Conservation (phyloP, 2,888 invertebrate species). For the Drosophila recens region DNA sequence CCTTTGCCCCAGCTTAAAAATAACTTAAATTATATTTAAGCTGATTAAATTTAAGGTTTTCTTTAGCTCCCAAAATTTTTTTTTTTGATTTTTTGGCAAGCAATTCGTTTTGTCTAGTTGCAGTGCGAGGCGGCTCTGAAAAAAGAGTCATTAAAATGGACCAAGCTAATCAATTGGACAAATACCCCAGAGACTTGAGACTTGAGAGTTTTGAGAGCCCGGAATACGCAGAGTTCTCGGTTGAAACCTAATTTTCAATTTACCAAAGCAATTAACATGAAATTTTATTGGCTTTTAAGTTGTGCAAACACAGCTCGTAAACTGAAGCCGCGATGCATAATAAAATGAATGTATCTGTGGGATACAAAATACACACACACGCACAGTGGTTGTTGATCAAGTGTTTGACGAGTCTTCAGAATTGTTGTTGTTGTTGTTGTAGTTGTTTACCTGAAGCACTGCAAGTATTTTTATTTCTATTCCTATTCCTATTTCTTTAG, state of each 20-base stretch:
- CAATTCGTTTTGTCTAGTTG: slow-evolving; percentile 76
- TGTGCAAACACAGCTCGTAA: slow-evolving; percentile 64
- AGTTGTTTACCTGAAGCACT: slow-evolving; percentile 51
- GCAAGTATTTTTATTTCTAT: slow-evolving; percentile 44
- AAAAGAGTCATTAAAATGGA: slow-evolving; percentile 69
- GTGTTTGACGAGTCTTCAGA: slow-evolving; percentile 65
- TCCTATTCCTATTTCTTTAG: slow-evolving; percentile 49
- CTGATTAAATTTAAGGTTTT: slow-evolving; percentile 67
- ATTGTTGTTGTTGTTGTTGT: slow-evolving; percentile 30
- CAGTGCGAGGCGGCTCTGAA: slow-evolving; percentile 24
- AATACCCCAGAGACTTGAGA: slow-evolving; percentile 39
- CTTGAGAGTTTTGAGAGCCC: slow-evolving; percentile 7
- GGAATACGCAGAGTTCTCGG: slow-evolving; percentile 55
- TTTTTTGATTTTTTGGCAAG: slow-evolving; percentile 43
- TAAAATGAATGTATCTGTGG: slow-evolving; percentile 61
- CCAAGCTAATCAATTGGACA: slow-evolving; percentile 69
- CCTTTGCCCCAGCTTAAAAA: not conserved
- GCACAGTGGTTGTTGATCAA: slow-evolving; percentile 55
- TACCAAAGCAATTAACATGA: slow-evolving; percentile 78
- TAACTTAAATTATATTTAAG: slow-evolving; percentile 73
- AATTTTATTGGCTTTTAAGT: slow-evolving; percentile 80
- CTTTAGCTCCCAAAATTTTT: slow-evolving; percentile 12
- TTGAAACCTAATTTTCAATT: slow-evolving; percentile 78
- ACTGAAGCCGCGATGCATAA: slow-evolving; percentile 44
- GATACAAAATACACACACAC: slow-evolving; percentile 29